These are phyloP conservation scores for Paramormyrops hopkinsi DNA, from an alignment of 2,797 vertebrate species.

Conservation along the genomic window DNA sequence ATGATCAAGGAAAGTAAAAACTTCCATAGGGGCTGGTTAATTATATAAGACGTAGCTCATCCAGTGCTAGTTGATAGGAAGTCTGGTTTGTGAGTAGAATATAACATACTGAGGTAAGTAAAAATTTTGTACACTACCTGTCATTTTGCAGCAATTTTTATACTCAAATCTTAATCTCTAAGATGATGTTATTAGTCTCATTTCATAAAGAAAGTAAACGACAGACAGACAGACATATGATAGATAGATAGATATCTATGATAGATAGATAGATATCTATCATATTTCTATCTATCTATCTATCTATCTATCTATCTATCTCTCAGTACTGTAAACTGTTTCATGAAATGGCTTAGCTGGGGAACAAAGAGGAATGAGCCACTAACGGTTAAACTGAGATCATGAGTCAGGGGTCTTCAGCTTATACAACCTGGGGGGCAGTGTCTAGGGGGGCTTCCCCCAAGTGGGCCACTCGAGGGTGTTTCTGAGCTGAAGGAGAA, in stretches of 20 bases:
- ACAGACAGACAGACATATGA: no score
- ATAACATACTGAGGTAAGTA: background rate
- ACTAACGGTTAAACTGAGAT: background rate
- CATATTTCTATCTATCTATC: no score
- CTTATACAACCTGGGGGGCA: background rate
- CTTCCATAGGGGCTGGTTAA: background rate
- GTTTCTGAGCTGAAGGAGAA: background rate
- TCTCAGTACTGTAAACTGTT: background rate
- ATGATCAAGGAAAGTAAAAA: background rate
- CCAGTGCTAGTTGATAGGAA: background rate
- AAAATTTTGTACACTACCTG: background rate
- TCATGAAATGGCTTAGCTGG: background rate
- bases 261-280: no score
- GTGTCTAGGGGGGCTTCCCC: background rate
- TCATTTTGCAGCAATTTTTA: background rate
- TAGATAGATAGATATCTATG: no score
- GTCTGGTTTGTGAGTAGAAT: background rate
- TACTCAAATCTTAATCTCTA: background rate
- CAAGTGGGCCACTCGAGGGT: background rate
- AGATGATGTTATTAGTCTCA: background rate
- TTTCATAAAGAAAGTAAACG: background rate
- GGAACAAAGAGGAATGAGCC: constrained; percentile 28
- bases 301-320: no score
- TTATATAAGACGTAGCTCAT: background rate
- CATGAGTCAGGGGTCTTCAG: background rate